Evolutionary conservation across 2,113 vertebrate species (phyloP).

Genomic region (Madoqua kirkii): DNA sequence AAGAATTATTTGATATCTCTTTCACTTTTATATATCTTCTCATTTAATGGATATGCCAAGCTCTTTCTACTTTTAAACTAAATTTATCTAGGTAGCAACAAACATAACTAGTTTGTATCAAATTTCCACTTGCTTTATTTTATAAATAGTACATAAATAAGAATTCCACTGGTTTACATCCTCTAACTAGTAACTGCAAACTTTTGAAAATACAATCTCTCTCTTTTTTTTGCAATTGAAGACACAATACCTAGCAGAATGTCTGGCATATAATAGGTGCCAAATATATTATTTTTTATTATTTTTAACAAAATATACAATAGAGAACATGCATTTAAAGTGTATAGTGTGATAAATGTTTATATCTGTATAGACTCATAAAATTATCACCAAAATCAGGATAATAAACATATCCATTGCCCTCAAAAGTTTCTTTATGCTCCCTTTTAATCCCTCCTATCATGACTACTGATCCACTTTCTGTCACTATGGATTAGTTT

Average conservation of each 20-base stretch:
- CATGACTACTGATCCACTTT: background rate
- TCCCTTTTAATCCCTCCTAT: background rate
- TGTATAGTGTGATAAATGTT: background rate
- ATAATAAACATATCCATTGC: background rate
- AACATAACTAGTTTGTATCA: background rate
- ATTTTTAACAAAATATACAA: background rate
- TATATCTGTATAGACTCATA: background rate
- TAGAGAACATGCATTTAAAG: background rate
- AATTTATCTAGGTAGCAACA: background rate
- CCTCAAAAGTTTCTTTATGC: background rate
- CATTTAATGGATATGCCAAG: background rate
- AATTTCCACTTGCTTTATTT: background rate
- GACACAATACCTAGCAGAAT: background rate
- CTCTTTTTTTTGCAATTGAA: background rate
- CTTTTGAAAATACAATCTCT: background rate
- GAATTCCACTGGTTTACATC: background rate
- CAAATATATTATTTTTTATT: background rate
- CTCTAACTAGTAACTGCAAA: background rate
- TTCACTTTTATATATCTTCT: background rate
- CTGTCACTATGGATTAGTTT: background rate
- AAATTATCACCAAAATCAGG: background rate
- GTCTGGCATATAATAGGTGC: background rate
- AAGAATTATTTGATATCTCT: background rate
- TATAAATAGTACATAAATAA: conserved; percentile 1
- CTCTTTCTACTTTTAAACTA: background rate